Evolutionary conservation across 2,113 vertebrate species (phyloP), one percentile per base, ranked within the genome.

Genomic region (Abramis brama): DNA sequence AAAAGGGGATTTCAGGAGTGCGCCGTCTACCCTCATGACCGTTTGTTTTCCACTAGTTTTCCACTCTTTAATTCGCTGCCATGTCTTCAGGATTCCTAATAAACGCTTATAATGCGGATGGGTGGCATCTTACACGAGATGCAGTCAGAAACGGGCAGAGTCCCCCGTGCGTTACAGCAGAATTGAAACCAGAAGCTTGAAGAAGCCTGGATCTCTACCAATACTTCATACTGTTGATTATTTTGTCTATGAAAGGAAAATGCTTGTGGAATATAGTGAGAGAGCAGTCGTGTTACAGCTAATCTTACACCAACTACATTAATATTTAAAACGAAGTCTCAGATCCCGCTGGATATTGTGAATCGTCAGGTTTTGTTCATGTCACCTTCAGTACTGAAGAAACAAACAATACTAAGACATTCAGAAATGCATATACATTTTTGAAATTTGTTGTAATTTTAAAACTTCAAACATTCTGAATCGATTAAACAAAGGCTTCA

Each of bases 51-150:
- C 36, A 71, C 68, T n/a, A 43, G 36, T 23, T 59, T 83, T 87
- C 66, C 36, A 79, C 55, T 83, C 50, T 62, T 47, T 82, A 74
- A 82, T 13, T 21, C 60, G 39, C 70, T 75, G 30, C 36, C 57
- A 25, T 64, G 71, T 77, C 73, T 84, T 15, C 59, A 83, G 52
- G 50, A 50, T 50, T 52, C 36, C 30, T 52, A 59, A 70, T 23
- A 47, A 84, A 52, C 82, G 50, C 79, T 87, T 71, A 6, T 43
- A 43, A 43, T 27, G 74, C 25, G 52, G 25, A 76, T 19, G 74
- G n/a, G 3, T 52, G 68, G 68, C 33, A 71, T 33, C 15, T 19
- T 2, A 36, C 64, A 19, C 64, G 1, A 9, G 15, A 36, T 43
- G 5, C 30, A 17, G 27, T 50, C 71, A 50, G n/a, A 12, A 27